Evolutionary conservation across 2,888 invertebrate species (phyloP), one percentile per base, ranked within the genome.

Genomic region (Rhagonycha fulva): DNA sequence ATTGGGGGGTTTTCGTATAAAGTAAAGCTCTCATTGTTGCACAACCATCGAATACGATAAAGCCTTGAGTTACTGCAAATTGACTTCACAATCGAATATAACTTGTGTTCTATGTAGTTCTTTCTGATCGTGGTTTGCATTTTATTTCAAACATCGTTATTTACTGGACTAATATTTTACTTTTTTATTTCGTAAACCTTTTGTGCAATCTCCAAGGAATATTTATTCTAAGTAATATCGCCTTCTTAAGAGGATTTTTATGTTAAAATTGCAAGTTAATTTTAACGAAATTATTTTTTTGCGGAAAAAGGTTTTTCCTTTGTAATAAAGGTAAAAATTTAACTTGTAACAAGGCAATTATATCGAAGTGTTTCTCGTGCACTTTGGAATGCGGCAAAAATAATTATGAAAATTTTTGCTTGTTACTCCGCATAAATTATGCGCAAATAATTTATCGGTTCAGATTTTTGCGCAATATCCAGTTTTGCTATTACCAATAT

Each of bases 41-140:
- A 78, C 67, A 72, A 74, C 78, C 66, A 72, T 74, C 75, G 78
- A 76, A 76, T 72, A 78, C 81, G 81, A 82, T 82, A 83, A 83
- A 82, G 80, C 77, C 62, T 76, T 84, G 83, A 84, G 81, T 83
- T 84, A 84, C 82, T 84, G 83, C 83, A 83, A 84, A 84, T 84
- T 83, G 84, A 83, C 79, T 81, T 81, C 79, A 81, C 82, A 81
- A 82, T 81, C 81, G 81, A 82, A 80, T 79, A 76, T 79, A 80
- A 79, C 76, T 78, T 76, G 75, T 74, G 62, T 76, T 71, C 73
- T 67, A 71, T 78, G 78, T 75, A 78, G 74, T 75, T 78, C 77
- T 78, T 73, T 76, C 75, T 73, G 75, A 74, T 75, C 76, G 76
- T 70, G 78, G 75, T 78, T 76, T 76, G 74, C 78, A 78, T 78